Evolutionary conservation across 2,113 vertebrate genomes (phyloP), one percentile per base, ranked within the genome.

Genomic region (Xiphophorus maculatus): DNA sequence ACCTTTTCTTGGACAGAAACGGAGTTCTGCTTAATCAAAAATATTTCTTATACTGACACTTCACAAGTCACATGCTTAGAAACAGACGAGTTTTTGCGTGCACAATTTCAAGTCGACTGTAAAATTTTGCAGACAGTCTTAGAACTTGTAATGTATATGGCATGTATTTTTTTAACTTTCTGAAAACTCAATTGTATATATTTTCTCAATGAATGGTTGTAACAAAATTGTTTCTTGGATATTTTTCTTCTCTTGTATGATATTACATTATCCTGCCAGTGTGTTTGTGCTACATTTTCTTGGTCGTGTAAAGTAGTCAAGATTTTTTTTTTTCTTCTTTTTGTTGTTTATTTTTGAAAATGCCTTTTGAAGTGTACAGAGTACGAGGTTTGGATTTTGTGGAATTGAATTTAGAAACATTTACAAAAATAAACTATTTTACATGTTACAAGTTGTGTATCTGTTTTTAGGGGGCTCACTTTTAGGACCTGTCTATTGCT

Each of bases 371-470:
- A 96, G 96, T 98, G 97, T 97, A 97, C 96, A 98, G 96, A 97
- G 95, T 97, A 96, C 96, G 97, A 97, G 95, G 95, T 98, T 98
- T 98, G 97, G 96, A 98, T 96, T 98, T 98, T 97, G 97, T 98
- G 97, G 95, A 98, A 96, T 95, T 96, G 96, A 97, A 98, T 99
- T 99, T 98, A 98, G 97, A 97, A 97, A 96, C 97, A 98, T 98
- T 99, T 99, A 98, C 97, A 97, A 98, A 97, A 98, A 98, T 98
- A 99, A 96, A 99, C 97, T 99, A 99, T 99, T 99, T 99, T 99
- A 99, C 97, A 97, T 94, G 93, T 94, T 91, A 91, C n/a, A 33
- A 29, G 28, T 72, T 84, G 82, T 82, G 60, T 81, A 9, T 44
- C 13, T 63, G 28, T 29, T 70, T 51, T 83, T 6, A 76, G 22